Evolutionary conservation across 2,113 vertebrate genomes (phyloP).

Genomic region (Dasyurus viverrinus): DNA sequence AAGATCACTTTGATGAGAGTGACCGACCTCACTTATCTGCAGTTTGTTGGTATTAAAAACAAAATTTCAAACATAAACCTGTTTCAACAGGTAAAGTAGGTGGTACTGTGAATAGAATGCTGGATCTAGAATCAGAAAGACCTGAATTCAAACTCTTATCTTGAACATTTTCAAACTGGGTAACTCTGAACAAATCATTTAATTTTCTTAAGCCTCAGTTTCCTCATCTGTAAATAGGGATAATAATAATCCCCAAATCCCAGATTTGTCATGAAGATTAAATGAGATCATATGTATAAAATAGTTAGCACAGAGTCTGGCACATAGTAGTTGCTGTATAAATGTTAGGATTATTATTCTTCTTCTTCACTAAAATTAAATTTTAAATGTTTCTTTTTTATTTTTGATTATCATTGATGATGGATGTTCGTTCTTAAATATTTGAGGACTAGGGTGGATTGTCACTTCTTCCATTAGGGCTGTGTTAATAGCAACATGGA

Average conservation of each 20-base stretch:
- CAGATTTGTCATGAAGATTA: background rate
- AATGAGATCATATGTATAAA: background rate
- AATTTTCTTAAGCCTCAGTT: background rate
- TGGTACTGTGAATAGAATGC: background rate
- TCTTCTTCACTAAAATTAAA: background rate
- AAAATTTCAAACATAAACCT: background rate
- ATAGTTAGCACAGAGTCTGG: background rate
- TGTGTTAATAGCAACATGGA: background rate
- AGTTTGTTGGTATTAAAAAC: background rate
- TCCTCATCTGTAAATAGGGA: background rate
- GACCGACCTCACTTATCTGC: background rate
- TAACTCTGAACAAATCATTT: background rate
- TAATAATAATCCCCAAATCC: background rate
- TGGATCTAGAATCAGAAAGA: background rate
- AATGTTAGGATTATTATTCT: background rate
- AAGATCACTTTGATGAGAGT: background rate
- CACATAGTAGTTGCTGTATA: background rate
- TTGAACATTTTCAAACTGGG: background rate
- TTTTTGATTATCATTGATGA: background rate
- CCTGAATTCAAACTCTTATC: background rate
- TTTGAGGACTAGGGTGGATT: background rate
- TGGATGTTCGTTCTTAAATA: background rate
- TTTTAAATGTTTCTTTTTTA: background rate
- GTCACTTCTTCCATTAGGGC: background rate
- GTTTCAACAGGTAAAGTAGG: background rate